These are phyloP conservation scores for Apamea sordens DNA, from an alignment of 2,888 invertebrate species.

Conservation along the genomic window DNA sequence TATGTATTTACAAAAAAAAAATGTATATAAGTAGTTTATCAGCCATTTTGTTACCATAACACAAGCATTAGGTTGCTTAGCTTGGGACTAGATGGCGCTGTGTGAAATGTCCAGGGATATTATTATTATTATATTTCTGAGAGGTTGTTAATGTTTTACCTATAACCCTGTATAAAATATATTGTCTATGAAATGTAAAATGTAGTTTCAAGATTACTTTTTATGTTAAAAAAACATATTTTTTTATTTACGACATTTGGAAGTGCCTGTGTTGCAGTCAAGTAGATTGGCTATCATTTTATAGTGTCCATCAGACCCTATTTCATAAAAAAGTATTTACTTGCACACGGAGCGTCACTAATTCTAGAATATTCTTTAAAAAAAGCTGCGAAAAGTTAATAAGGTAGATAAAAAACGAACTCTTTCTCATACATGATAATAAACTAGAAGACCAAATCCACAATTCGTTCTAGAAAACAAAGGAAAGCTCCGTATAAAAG, in stretches of 20 bases:
- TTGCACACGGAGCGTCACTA: not conserved
- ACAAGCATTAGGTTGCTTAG: too few species aligned
- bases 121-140: too few species aligned
- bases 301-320: not conserved
- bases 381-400: conserved; percentile 11
- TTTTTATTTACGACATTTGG: conserved; percentile 9
- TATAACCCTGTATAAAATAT: too few species aligned
- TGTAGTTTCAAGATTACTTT: too few species aligned
- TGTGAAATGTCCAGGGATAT: too few species aligned
- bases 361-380: not conserved
- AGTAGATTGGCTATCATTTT: conserved; percentile 11
- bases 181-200: too few species aligned
- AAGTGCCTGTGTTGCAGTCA: not conserved
- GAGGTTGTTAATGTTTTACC: too few species aligned
- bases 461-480: conserved; percentile 56
- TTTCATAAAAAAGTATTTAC: not conserved
- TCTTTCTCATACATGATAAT: conserved; percentile 26
- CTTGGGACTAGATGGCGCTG: too few species aligned
- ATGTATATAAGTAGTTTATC: too few species aligned
- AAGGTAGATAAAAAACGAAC: conserved; percentile 11
- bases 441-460: conserved; percentile 46
- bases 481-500: conserved; percentile 62
- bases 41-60: too few species aligned
- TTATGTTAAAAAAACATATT: too few species aligned
- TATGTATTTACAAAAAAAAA: too few species aligned